Percentiles rank a stretch among this genome's conserved stretches.
Conservation (phyloP, 2,888 invertebrate species). For the Orthonychiurus folsomi region DNA sequence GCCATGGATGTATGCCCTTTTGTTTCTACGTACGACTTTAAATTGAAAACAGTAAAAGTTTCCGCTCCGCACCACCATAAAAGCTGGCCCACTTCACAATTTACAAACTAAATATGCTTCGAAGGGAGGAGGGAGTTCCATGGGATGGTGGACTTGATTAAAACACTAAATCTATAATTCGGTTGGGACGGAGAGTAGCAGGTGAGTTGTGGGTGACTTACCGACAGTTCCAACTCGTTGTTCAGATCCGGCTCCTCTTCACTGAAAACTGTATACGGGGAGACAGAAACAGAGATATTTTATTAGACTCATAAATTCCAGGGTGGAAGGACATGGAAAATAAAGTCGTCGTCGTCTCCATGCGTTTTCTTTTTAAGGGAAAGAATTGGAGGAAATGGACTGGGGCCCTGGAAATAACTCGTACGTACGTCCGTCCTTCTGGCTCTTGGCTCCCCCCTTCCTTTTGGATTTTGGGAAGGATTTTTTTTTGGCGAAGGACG, state of each 20-base stretch:
- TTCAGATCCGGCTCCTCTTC: constrained; percentile 78
- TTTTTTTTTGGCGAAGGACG: not conserved
- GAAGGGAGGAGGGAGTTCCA: not conserved
- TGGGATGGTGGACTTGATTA: not conserved
- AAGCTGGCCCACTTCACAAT: not conserved
- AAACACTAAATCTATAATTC: constrained; percentile 1
- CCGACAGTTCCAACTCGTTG: constrained; percentile 79
- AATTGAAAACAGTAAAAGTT: constrained; percentile 9
- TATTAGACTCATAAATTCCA: constrained; percentile 36
- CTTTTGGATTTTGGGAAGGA: too few relatives aligned
- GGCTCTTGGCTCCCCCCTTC: not conserved
- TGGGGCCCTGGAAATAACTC: not conserved
- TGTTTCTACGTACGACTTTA: not conserved
- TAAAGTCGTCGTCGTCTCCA: not conserved
- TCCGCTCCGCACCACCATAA: not conserved
- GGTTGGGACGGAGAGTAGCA: not conserved
- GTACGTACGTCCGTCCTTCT: not conserved
- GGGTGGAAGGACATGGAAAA: not conserved
- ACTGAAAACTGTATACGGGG: constrained; percentile 58
- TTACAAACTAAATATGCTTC: not conserved
- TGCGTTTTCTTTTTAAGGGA: not conserved
- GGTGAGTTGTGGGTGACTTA: constrained; percentile 43
- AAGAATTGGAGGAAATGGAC: not conserved
- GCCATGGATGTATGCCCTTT: too few relatives aligned
- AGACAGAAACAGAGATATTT: constrained; percentile 26